Conservation (phyloP, 2,888 invertebrate species). For the Ganaspis brasiliensis region DNA sequence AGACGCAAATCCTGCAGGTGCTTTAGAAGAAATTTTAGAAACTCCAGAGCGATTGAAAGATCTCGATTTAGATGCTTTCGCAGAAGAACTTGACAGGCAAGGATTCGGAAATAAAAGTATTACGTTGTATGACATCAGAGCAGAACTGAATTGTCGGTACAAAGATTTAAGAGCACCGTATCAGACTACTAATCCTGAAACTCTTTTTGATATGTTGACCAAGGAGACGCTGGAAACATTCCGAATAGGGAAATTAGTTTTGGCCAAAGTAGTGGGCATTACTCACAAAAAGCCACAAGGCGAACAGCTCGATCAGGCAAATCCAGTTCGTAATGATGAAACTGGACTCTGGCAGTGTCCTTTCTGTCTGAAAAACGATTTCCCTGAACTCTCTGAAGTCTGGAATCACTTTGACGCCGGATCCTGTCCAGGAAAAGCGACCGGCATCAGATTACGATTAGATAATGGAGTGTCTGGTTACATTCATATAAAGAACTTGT, state of each 20-base stretch:
- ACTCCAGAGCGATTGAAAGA: conserved; percentile 97
- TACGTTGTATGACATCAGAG: conserved; percentile 97
- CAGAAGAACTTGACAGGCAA: conserved; percentile 96
- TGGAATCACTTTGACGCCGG: conserved; percentile 99
- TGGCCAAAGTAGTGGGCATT: conserved; percentile 91
- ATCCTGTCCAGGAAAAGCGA: conserved; percentile 97
- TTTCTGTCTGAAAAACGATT: conserved; percentile 97
- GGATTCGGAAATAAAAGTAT: conserved; percentile 94
- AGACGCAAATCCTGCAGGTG: conserved; percentile 97
- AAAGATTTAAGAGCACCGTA: conserved; percentile 93
- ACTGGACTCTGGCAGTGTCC: conserved; percentile 99
- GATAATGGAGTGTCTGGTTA: conserved; percentile 97
- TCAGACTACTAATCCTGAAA: conserved; percentile 90
- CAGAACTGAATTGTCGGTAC: conserved; percentile 96
- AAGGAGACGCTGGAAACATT: conserved; percentile 98
- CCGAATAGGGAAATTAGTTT: conserved; percentile 92
- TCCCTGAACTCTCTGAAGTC: conserved; percentile 97
- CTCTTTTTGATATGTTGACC: conserved; percentile 96
- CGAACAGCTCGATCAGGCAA: conserved; percentile 97
- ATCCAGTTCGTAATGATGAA: conserved; percentile 96
- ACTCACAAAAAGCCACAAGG: conserved; percentile 93
- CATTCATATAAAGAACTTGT: conserved; percentile 95
- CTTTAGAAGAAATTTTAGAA: conserved; percentile 98
- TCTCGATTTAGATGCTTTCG: conserved; percentile 98
- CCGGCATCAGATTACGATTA: conserved; percentile 93